Evolutionary conservation across 2,113 vertebrate genomes (phyloP), one percentile per base, ranked within the genome.

Genomic region (Hemiprocne comata): DNA sequence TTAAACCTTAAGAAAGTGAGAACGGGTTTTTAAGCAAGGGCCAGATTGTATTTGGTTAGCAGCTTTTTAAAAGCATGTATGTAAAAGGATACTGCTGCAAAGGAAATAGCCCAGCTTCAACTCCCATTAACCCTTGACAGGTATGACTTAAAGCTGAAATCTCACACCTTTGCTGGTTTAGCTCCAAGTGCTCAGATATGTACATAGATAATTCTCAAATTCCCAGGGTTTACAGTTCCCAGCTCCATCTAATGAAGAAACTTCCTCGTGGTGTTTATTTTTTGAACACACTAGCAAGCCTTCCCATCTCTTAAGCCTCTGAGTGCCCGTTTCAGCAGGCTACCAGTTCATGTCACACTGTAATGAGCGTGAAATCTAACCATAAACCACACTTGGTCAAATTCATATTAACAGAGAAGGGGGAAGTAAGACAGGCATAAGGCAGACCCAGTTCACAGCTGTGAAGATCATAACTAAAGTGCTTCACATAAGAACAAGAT

Each of bases 41-140:
- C 34, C 75, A 91, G 91, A 44, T 19, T 92, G 64, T 88, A 78
- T 95, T 96, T 95, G 90, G 79, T 78, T 95, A 89, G 94, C 84
- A 89, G 67, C 54, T 81, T 95, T 95, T 87, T 87, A 75, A 94
- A 94, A 96, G 71, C 73, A 46, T 48, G 42, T 48, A 70, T 95
- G 96, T 94, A 96, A 97, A 96, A 93, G 67, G 92, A 96, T 95
- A 95, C 93, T 61, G 51, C 83, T 88, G 93, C 80, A 93, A 92
- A 94, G 95, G 93, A 96, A 95, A 90, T 38, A 90, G 61, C 53
- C 76, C 76, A 58, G 83, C 83, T 92, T 70, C 90, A 69, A 67
- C 50, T 84, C 88, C 85, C 93, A 96, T 96, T 97, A 96, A 97
- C 95, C 96, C 95, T 79, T 96, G 94, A 92, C 94, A 96, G 93